Base-by-base conservation (phyloP, 1,140 invertebrate genomes). In the Temnothorax curvispinosus region DNA sequence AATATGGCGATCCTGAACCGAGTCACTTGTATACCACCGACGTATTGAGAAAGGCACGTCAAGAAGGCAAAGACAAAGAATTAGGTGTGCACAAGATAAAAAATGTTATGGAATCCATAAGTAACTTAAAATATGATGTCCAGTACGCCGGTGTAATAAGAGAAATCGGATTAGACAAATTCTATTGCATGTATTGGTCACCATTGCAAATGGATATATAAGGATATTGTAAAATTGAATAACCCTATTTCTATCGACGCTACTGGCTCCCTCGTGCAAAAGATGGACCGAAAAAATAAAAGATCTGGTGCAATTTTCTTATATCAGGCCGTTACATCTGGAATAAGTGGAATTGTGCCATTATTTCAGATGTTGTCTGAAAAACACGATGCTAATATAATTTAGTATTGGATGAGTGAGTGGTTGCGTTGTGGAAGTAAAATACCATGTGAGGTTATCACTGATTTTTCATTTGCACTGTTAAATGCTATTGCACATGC, bases 121-220 rank as follows among this genome's bases (percentile, higher is more conserved):
- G n/a, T 38, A 27, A 67, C 2, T 65, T 80, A 65, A 67, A 80
- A 80, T 80, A 80, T 67, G 50, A 67, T 52, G 62, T 54, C 1
- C 27, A 67, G 11, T 80, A 65, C 27, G 44, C 77, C 2, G 64
- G 47, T 56, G 5, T 41, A 56, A 81, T 81, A 56, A 47, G n/a
- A 21, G 77, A 81, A 15, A 81, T 81, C 1, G 77, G 44, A 9
- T 27, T 81, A 41, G 7, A 81, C 13, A 81, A 69, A 81, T 81
- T 69, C 4, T 81, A 56, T 69, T 67, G 47, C 2, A 81, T 81
- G 64, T 81, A 81, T 56, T 81, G 50, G 77, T 54, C 64, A 32
- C 35, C 64, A 9, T 32, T 81, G 1, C 77, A 81, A 21, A 52
- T 81, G 3, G 47, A 81, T 65, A 64, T 74, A 56, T 21, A 74